A percentile compares a stretch with the other conserved stretches of the same genome.
phyloP scores from a whole-genome alignment of 1,140 invertebrate genomes.

The Drosophila pseudoobscura region DNA sequence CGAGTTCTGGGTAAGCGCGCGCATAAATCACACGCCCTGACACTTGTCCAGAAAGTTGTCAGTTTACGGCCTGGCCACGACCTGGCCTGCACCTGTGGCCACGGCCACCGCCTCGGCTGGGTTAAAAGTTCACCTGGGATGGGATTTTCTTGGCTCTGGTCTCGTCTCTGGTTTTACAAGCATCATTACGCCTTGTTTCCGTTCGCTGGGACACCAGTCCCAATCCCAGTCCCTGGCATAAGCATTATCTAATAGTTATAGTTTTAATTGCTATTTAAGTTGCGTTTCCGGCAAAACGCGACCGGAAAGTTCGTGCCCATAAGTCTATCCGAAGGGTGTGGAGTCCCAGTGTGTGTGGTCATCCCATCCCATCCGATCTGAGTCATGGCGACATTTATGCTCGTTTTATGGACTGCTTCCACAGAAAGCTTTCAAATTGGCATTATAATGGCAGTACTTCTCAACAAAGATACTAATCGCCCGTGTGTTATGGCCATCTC shows the following conservation, averaged over 20 bases:
- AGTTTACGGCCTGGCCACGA: slow-evolving; percentile 60
- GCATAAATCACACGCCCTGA: slow-evolving; percentile 76
- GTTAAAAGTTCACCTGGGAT: slow-evolving; percentile 61
- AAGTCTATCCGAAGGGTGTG: slow-evolving; percentile 23
- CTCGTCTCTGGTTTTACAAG: slow-evolving; percentile 59
- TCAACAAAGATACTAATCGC: slow-evolving; percentile 76
- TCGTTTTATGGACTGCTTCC: slow-evolving; percentile 71
- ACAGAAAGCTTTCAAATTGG: slow-evolving; percentile 75
- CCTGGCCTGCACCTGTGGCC: slow-evolving; percentile 58
- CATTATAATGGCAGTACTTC: slow-evolving; percentile 78
- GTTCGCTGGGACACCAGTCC: slow-evolving; percentile 38
- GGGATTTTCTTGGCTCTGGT: slow-evolving; percentile 10
- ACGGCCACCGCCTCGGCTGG: slow-evolving; percentile 8
- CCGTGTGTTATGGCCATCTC: slow-evolving; percentile 61
- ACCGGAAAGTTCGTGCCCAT: slow-evolving; percentile 60
- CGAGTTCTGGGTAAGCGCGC: slow-evolving; percentile 70
- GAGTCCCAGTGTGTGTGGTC: slow-evolving; percentile 30
- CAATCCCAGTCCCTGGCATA: slow-evolving; percentile 21
- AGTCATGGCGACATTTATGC: slow-evolving; percentile 78
- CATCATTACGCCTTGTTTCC: slow-evolving; percentile 73
- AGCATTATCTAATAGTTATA: slow-evolving; percentile 64
- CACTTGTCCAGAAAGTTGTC: slow-evolving; percentile 76
- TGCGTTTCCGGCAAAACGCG: slow-evolving; percentile 60
- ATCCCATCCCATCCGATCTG: slow-evolving; percentile 29
- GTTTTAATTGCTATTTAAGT: slow-evolving; percentile 78